A percentile compares a stretch with the other conserved stretches of the same genome.
These are phyloP conservation scores for Drymonia ruficornis DNA, from an alignment of 2,888 invertebrate genomes.

Conservation along the genomic window DNA sequence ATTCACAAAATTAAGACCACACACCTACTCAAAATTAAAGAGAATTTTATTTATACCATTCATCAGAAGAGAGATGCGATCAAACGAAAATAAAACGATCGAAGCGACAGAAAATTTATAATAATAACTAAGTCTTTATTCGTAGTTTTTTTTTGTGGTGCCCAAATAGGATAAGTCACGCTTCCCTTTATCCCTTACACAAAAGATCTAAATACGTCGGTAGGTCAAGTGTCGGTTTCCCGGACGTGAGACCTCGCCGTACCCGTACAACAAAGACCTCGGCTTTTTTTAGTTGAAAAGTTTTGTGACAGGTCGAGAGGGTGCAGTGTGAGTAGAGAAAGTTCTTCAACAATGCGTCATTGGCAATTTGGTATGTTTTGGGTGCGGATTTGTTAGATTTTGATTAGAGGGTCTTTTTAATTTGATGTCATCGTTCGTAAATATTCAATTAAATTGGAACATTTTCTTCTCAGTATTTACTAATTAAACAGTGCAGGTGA, in stretches of 20 bases:
- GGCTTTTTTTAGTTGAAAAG: constrained; percentile 57
- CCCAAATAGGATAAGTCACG: constrained; percentile 74
- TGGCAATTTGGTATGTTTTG: constrained; percentile 17
- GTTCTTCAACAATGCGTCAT: constrained; percentile 20
- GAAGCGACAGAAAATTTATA: constrained; percentile 57
- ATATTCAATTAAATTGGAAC: neutral
- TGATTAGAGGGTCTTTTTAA: no score
- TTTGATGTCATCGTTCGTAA: no score
- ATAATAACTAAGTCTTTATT: constrained; percentile 63
- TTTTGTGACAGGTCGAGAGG: constrained; percentile 69
- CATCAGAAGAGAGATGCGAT: constrained; percentile 41
- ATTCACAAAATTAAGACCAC: constrained; percentile 38
- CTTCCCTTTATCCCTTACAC: constrained; percentile 69
- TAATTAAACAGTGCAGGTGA: neutral
- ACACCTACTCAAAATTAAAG: constrained; percentile 33
- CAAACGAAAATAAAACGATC: constrained; percentile 43
- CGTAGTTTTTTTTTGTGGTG: constrained; percentile 54
- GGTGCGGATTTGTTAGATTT: neutral
- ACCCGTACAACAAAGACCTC: constrained; percentile 60
- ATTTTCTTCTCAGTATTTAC: neutral
- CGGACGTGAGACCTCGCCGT: constrained; percentile 70
- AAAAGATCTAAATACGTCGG: constrained; percentile 78
- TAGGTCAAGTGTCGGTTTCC: constrained; percentile 82
- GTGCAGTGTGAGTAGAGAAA: constrained; percentile 42
- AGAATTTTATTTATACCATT: constrained; percentile 41